Evolutionary conservation across 2,797 vertebrate genomes (phyloP), one percentile per base, ranked within the genome.

Genomic region (Meda fulgida): DNA sequence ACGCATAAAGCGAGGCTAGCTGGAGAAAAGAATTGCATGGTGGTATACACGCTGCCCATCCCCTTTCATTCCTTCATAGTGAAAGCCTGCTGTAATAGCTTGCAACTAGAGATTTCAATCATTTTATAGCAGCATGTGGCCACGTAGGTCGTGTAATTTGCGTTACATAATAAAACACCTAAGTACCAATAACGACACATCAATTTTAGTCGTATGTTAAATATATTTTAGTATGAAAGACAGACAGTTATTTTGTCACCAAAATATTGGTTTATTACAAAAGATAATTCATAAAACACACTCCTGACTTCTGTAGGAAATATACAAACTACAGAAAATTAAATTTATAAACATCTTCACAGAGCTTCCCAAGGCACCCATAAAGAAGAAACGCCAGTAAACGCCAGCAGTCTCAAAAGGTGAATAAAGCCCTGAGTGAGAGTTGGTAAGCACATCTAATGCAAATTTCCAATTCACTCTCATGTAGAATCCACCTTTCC

Each of bases 211-310:
- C 3, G 0, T 19, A 16, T 34, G 29, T 6, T 38, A 26, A 10
- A 80, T 9, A 36, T 13, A 48, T 31, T 46, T 14, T 31, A 34
- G 18, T 34, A 67, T 80, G 2, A 67, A 81, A 46, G 34, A 81
- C 43, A 83, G 26, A 81, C 48, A 72, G 3, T 21, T 43, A 72
- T 26, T 36, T 51, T 58, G 23, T 90, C 87, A 91, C 87, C 90
- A 92, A 90, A 90, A 86, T 88, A 85, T 89, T 86, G 46, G 81
- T 93, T 91, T 92, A 87, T 90, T 93, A 81, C 86, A 93, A 91
- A 92, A 85, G 83, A 84, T 60, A 79, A 51, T 73, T 72, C 53
- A 84, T 70, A 90, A 53, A 90, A 84, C 70, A 90, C 89, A 88
- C 92, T 89, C 53, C 40, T 89, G 88, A 89, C 70, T 78, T 91